Percentiles rank a stretch among this genome's conserved stretches.
phyloP scores from a whole-genome alignment of 2,113 vertebrate species.

The Protobothrops mucrosquamatus region DNA sequence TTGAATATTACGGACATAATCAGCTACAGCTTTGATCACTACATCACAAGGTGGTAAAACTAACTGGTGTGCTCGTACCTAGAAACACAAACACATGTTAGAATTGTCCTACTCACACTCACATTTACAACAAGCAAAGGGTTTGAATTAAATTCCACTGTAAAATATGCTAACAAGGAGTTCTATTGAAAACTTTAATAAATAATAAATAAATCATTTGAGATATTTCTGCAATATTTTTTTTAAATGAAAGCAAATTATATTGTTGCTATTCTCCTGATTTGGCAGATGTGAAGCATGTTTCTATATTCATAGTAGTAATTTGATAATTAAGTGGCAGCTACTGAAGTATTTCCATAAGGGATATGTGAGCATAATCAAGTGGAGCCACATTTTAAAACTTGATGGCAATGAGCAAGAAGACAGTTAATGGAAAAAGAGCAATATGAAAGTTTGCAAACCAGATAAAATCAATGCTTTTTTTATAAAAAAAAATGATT shows the following conservation, averaged over 20 bases:
- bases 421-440: neutral
- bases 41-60: conserved; percentile 94
- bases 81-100: conserved; percentile 35
- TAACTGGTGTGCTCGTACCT: conserved; percentile 96
- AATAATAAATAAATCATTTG: neutral
- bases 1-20: conserved; percentile 89
- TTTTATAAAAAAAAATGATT: neutral
- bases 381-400: conserved; percentile 5
- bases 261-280: neutral
- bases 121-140: neutral
- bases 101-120: neutral
- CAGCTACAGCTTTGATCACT: conserved; percentile 92
- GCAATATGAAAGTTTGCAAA: neutral
- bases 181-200: fast-evolving
- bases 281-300: neutral
- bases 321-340: conserved; percentile 8
- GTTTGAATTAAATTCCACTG: fast-evolving
- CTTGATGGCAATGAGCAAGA: neutral
- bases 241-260: neutral
- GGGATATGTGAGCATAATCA: conserved; percentile 19
- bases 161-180: fast-evolving
- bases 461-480: neutral
- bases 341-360: conserved; percentile 6
- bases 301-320: neutral
- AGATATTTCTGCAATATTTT: neutral